Evolutionary conservation across 2,797 vertebrate genomes (phyloP), one percentile per base, ranked within the genome.

Genomic region (Melanotaenia maccullochi): DNA sequence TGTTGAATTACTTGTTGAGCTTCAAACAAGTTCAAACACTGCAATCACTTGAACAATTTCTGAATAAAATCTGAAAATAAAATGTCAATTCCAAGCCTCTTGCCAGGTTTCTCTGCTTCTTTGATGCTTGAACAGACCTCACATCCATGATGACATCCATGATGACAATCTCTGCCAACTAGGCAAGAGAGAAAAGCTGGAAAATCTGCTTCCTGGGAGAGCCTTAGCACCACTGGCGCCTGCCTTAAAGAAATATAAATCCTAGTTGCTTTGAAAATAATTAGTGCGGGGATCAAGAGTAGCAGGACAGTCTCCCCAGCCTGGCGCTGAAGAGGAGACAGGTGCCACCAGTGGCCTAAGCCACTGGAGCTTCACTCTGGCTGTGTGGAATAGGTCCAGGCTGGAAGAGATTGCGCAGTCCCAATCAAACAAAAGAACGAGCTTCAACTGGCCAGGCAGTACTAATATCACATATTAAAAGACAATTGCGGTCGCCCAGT

Each of bases 281-380:
- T 95, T 94, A 94, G 91, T 36, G 57, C n/a, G 54, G 87, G 93
- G 93, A 94, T 95, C 91, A 94, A 86, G 87, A 78, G 83, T 62
- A 83, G 85, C 82, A 84, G 84, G 81, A 90, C 88, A 78, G 90
- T 91, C 91, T 93, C 84, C 88, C 79, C 83, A 49, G 83, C 79
- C 86, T 92, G 92, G 92, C 90, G 88, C 92, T 93, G 92, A 81
- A 90, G 88, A 92, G 91, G 89, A 92, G 92, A 94, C 93, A 94
- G 93, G 93, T 94, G 93, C 90, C 88, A 92, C 87, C 87, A 87
- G 85, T 76, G 85, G 87, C 82, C 87, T 92, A 88, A 93, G 88
- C 92, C 85, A 77, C 63, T 58, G 88, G 86, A 90, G 90, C 91
- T 90, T 86, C 79, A 80, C 84, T 77, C 78, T 77, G 71, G 69